Base-by-base conservation (phyloP, 2,888 invertebrate genomes). In the Peribatodes rhomboidaria region DNA sequence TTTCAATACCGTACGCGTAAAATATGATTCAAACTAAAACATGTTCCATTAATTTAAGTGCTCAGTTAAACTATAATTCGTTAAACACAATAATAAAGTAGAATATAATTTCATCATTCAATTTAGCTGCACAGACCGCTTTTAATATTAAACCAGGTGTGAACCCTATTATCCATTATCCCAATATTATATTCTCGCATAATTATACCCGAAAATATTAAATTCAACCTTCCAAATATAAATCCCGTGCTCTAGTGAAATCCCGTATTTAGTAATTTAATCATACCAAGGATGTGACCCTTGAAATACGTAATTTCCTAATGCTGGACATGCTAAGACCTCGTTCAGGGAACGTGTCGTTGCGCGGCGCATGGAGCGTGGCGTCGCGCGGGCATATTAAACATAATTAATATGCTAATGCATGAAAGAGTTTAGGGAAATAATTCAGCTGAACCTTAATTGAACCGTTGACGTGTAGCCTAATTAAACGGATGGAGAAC, bases 251-350 rank as follows among this genome's bases (percentile, higher is more conserved):
- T 42, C 1, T 13, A 35, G 13, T 22, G 27, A 33, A 60, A 52
- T 60, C 52, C 35, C 35, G 16, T 37, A 44, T 47, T 54, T 41
- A 42, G 41, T 61, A 55, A 61, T 55, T 47, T 61, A 55, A 61
- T 50, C 61, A 50, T 41, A 42, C 33, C 11, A 13, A 14, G 49
- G 52, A 31, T 18, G 31, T 42, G 55, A 62, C 50, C 62, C 64
- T 49, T 49, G 37, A 27, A 59, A 55, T 42, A 27, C 42, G 54
- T 59, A 64, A 64, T 59, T 47, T 64, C 41, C 35, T 64, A 64
- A 64, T 42, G 55, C 37, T 33, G 59, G 59, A 18, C 31, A 54
- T 42, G 55, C 42, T 42, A 44, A 35, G 64, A n/a, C n/a, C n/a
- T n/a, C n/a, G n/a, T n/a, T n/a, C n/a, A n/a, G n/a, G n/a, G n/a